phyloP scores from a whole-genome alignment of 2,888 invertebrate genomes.

The Metopia argyrocephala region DNA sequence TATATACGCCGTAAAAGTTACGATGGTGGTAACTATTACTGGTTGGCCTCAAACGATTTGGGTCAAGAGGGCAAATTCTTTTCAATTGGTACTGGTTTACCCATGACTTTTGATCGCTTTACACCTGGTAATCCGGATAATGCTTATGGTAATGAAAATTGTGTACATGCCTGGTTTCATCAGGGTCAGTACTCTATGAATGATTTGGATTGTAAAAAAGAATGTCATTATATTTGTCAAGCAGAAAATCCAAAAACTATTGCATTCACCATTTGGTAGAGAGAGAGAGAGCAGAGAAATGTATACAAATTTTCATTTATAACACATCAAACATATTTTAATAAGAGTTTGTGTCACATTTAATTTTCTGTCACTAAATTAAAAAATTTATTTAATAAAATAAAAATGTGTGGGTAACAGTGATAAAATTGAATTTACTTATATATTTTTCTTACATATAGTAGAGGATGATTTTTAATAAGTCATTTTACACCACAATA shows the following conservation, averaged over 20 bases:
- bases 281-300: too few species aligned
- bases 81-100: conserved; percentile 39
- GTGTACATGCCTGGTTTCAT: conserved; percentile 43
- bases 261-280: conserved; percentile 41
- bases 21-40: conserved; percentile 38
- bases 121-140: conserved; percentile 45
- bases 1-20: conserved; percentile 31
- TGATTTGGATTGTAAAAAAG: conserved; percentile 48
- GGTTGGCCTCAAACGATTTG: conserved; percentile 30
- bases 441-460: too few species aligned
- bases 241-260: conserved; percentile 50
- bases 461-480: too few species aligned
- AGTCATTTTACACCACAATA: too few species aligned
- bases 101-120: conserved; percentile 43
- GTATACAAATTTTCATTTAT: too few species aligned
- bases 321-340: too few species aligned
- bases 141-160: conserved; percentile 42
- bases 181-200: conserved; percentile 44
- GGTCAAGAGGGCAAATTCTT: conserved; percentile 44
- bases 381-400: too few species aligned
- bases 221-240: conserved; percentile 47
- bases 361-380: too few species aligned
- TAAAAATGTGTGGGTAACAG: too few species aligned
- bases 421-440: too few species aligned
- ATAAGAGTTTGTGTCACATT: too few species aligned